A percentile compares a stretch with the other conserved stretches of the same genome.
Evolutionary conservation across 2,888 invertebrate species (phyloP).

Genomic region (Nudaria mundana): DNA sequence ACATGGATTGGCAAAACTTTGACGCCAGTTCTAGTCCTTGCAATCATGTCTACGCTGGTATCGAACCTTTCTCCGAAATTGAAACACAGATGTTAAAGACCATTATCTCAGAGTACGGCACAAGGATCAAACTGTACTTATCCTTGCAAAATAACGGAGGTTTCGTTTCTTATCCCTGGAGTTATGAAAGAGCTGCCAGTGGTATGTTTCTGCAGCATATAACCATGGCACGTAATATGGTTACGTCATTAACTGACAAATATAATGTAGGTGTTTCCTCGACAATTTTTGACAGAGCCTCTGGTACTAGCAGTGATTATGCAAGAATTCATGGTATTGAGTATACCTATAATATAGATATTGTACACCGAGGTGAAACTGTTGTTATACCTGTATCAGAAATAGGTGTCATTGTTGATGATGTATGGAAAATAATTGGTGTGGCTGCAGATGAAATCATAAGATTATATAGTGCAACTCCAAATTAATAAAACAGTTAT

Average conservation of each 20-base stretch:
- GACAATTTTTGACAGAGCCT: constrained; percentile 50
- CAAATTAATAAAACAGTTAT: no score
- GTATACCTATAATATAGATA: constrained; percentile 57
- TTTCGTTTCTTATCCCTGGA: constrained; percentile 86
- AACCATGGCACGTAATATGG: constrained; percentile 52
- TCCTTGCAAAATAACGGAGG: constrained; percentile 89
- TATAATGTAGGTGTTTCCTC: constrained; percentile 54
- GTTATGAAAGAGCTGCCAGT: constrained; percentile 75
- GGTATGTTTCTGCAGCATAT: constrained; percentile 60
- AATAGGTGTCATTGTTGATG: constrained; percentile 45
- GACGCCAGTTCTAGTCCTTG: constrained; percentile 83
- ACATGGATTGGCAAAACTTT: constrained; percentile 84
- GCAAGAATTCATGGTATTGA: constrained; percentile 42
- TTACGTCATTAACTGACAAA: constrained; percentile 37
- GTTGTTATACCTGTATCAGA: constrained; percentile 52
- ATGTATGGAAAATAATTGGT: constrained; percentile 58
- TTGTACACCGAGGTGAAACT: constrained; percentile 44
- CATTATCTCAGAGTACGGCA: constrained; percentile 72
- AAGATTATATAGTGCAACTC: constrained; percentile 4
- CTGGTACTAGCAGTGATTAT: constrained; percentile 64
- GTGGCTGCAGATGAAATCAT: constrained; percentile 42
- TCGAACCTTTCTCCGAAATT: constrained; percentile 83
- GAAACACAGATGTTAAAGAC: constrained; percentile 82
- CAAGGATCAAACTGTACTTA: constrained; percentile 82
- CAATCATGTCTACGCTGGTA: constrained; percentile 83